Conservation (phyloP, 1,140 invertebrate genomes). For the Tetragnatha versicolor region DNA sequence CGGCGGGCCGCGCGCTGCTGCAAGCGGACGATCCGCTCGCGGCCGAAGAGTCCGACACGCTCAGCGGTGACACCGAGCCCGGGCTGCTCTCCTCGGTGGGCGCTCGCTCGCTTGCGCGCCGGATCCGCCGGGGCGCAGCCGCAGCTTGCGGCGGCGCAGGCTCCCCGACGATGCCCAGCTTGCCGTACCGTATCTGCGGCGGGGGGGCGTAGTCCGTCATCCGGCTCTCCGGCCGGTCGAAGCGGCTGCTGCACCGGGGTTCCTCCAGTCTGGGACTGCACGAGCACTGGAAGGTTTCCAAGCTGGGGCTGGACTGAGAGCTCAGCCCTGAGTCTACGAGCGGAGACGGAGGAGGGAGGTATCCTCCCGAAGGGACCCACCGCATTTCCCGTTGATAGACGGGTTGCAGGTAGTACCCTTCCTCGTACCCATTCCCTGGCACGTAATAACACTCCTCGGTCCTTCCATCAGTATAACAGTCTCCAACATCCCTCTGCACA, state of each 20-base stretch:
- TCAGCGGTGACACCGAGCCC: slow-evolving; percentile 25
- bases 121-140: background rate
- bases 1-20: slow-evolving; percentile 60
- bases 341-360: slow-evolving; percentile 33
- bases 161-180: slow-evolving; percentile 31
- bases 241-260: background rate
- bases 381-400: no score
- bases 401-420: no score
- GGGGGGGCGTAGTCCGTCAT: slow-evolving; percentile 15
- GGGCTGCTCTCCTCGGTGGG: background rate
- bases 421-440: no score
- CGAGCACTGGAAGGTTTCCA: slow-evolving; percentile 13
- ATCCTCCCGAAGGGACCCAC: no score
- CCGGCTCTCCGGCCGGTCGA: background rate
- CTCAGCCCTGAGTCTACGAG: slow-evolving; percentile 55
- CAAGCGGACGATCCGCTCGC: background rate
- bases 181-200: slow-evolving; percentile 28
- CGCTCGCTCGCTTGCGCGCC: background rate
- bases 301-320: slow-evolving; percentile 54
- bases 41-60: slow-evolving; percentile 11
- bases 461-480: background rate
- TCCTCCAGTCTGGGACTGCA: background rate
- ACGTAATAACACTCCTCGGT: background rate
- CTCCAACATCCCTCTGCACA: no score
- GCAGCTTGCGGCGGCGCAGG: background rate